A percentile compares a stretch with the other conserved stretches of the same genome.
phyloP scores from a whole-genome alignment of 2,797 vertebrate species.

The Tragopan temminckii region DNA sequence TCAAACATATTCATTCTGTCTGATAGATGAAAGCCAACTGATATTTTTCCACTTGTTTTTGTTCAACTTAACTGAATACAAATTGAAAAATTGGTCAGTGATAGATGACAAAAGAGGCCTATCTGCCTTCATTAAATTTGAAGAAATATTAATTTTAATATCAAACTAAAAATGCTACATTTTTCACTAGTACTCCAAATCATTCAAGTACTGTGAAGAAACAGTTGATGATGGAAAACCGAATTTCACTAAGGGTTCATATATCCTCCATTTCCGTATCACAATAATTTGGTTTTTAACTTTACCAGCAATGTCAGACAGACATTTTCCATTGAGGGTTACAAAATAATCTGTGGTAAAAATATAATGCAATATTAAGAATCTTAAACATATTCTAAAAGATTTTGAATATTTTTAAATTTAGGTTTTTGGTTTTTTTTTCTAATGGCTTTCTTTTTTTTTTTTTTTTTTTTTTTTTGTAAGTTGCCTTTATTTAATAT shows the following conservation, averaged over 20 bases:
- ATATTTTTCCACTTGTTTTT: neutral
- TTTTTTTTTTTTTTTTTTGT: neutral
- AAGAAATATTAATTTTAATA: neutral
- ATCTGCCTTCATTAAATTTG: neutral
- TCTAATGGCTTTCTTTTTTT: no score
- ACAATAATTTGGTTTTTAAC: neutral
- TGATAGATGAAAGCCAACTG: neutral
- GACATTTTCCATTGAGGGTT: neutral
- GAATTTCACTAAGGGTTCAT: neutral
- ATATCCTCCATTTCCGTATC: neutral
- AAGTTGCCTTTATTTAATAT: neutral
- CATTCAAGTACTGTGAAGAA: neutral
- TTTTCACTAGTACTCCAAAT: neutral
- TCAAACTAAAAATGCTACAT: neutral
- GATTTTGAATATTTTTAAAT: neutral
- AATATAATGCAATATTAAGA: neutral
- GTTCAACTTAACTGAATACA: neutral
- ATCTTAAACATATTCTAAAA: neutral
- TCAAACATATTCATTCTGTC: neutral
- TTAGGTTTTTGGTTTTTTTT: neutral
- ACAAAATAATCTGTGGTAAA: neutral
- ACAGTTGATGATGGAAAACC: neutral
- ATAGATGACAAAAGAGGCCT: neutral
- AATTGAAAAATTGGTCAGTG: neutral
- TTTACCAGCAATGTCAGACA: neutral